phyloP scores from a whole-genome alignment of 2,888 invertebrate genomes.

The Sclerodermus sp. region DNA sequence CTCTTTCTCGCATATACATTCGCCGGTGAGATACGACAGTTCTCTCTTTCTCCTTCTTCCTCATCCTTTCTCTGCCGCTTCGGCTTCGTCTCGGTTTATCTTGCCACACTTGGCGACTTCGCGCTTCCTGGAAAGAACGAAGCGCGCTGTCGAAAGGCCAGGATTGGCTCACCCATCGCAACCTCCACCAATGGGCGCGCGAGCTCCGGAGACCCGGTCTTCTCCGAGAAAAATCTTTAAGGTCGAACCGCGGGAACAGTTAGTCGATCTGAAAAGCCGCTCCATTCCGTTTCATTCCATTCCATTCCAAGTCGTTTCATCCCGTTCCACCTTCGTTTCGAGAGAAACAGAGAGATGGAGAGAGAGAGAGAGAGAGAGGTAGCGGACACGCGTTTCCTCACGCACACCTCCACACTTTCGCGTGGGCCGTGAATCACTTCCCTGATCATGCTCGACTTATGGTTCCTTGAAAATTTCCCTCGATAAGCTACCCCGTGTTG shows the following conservation, averaged over 20 bases:
- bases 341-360: constrained; percentile 2
- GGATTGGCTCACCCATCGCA: constrained; percentile 12
- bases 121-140: constrained; percentile 10
- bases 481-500: too few species aligned
- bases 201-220: constrained; percentile 15
- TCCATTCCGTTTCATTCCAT: constrained; percentile 16
- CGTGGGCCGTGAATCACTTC: too few species aligned
- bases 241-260: constrained; percentile 20
- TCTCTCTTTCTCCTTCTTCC: neutral
- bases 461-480: too few species aligned
- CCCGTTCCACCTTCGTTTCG: too few species aligned
- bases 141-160: constrained; percentile 13
- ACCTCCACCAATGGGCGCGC: constrained; percentile 9
- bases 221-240: constrained; percentile 20
- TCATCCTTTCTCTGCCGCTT: neutral
- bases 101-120: neutral
- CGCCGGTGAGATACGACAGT: too few species aligned
- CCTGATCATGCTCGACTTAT: too few species aligned
- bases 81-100: neutral
- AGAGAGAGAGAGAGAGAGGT: neutral
- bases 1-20: neutral
- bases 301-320: constrained; percentile 4
- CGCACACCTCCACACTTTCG: too few species aligned
- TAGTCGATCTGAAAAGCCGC: constrained; percentile 22
- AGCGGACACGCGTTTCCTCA: too few species aligned